Base-by-base conservation (phyloP, 2,888 invertebrate genomes). In the Nomada fucata region DNA sequence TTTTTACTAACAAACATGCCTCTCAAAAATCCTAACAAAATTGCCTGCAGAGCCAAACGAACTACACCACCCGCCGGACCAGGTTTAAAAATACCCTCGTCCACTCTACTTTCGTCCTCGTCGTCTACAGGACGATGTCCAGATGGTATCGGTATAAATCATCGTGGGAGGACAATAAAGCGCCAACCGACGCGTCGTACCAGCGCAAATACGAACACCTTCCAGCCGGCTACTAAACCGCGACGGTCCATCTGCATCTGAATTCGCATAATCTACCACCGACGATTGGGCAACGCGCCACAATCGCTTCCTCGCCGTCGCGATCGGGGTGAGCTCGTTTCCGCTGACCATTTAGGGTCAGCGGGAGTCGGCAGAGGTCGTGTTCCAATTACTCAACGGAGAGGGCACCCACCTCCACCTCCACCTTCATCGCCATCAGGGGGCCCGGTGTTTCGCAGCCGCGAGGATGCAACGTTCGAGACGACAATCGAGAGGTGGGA, bases 341-440 rank as follows among this genome's bases (percentile, higher is more conserved):
- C 92, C 92, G 91, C 84, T 92, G 90, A 84, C 92, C 92, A 91
- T 93, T 90, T 92, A 92, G 90, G 92, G 91, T 88, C 87, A 90
- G 91, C 91, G 92, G 92, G 91, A 91, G 92, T 91, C 92, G 92
- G 85, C 91, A 91, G 91, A 93, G 92, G 91, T 91, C 91, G 90
- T 92, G 92, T 93, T 93, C 93, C 92, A 92, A 93, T 93, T 93
- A 92, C 93, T 92, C 92, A 92, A 93, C 89, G 87, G 86, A 52
- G 20, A 63, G 53, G 64, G 86, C 88, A 92, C 91, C 92, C 91
- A 91, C 91, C 89, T 89, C 85, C 86, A 83, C 78, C 86, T 89
- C 86, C 87, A 83, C 88, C 83, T 87, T 84, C 81, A 69, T 83
- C 81, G 67, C 75, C 77, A 76, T 75, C 86, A 23, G 60, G 70